phyloP scores from a whole-genome alignment of 2,797 vertebrate species.

The Champsocephalus esox region DNA sequence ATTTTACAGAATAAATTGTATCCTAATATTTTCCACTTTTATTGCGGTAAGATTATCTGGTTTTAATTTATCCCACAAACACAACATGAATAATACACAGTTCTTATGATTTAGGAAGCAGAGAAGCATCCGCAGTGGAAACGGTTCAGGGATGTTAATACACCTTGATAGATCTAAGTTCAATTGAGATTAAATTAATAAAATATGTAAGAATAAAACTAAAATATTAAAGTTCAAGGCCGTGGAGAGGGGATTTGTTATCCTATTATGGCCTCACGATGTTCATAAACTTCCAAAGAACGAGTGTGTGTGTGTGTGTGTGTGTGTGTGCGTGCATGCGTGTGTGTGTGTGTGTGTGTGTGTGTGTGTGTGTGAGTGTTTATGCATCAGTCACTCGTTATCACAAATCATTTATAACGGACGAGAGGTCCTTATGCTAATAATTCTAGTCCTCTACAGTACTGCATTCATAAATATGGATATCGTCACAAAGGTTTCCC shows the following conservation, averaged over 20 bases:
- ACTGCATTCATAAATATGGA: slow-evolving; percentile 12
- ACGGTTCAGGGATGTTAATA: slow-evolving; percentile 43
- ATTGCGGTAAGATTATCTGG: not conserved
- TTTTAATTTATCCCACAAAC: not conserved
- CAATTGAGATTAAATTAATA: slow-evolving; percentile 53
- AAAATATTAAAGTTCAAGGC: slow-evolving; percentile 64
- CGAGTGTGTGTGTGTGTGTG: slow-evolving; percentile 1
- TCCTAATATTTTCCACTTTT: not conserved
- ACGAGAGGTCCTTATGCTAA: not conserved
- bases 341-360: slow-evolving; percentile 6
- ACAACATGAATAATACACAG: not conserved
- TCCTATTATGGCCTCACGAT: slow-evolving; percentile 23
- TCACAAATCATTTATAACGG: not conserved
- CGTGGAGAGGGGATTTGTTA: slow-evolving; percentile 32
- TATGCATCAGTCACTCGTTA: not conserved
- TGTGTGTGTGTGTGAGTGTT: slow-evolving; percentile 5
- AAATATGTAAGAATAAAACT: slow-evolving; percentile 59
- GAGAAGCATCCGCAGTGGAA: not conserved
- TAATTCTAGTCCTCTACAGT: not conserved
- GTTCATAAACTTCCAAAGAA: slow-evolving; percentile 12
- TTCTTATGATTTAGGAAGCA: not conserved
- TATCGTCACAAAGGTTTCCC: slow-evolving; percentile 16
- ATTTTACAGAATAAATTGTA: not conserved
- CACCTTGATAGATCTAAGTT: slow-evolving; percentile 52
- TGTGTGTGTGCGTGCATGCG: not conserved